Conservation (phyloP, 2,113 vertebrate genomes). For the Empidonax alnorum region DNA sequence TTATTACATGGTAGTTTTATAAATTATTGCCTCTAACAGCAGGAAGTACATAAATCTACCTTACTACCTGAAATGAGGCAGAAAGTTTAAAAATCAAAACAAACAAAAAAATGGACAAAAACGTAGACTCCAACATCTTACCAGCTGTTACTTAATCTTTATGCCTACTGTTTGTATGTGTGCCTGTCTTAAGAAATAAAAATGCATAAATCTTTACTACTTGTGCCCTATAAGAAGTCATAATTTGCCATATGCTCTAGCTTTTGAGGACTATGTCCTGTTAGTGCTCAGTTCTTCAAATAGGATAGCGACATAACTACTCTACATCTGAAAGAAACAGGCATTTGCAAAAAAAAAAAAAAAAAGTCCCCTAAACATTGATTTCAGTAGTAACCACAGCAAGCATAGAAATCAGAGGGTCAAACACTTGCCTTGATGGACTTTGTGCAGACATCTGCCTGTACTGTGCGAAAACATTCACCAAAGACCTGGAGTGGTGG, state of each 20-base stretch:
- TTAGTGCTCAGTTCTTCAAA: neutral
- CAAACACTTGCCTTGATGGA: neutral
- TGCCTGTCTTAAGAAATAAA: neutral
- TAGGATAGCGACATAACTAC: neutral
- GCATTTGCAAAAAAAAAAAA: neutral
- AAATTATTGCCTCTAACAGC: neutral
- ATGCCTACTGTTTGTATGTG: neutral
- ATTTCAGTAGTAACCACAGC: neutral
- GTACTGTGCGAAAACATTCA: neutral
- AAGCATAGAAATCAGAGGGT: neutral
- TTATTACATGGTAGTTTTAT: neutral
- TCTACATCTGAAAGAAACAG: neutral
- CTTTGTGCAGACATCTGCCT: neutral
- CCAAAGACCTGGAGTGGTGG: accelerated
- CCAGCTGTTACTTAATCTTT: neutral
- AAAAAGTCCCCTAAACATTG: neutral
- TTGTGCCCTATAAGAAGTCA: neutral
- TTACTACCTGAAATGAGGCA: neutral
- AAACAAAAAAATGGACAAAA: neutral
- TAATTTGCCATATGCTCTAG: neutral
- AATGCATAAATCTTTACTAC: neutral
- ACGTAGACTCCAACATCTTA: neutral
- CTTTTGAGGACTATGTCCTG: neutral
- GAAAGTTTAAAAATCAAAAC: neutral
- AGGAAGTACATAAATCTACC: neutral